A percentile compares a stretch with the other conserved stretches of the same genome.
Evolutionary conservation across 2,113 vertebrate species (phyloP).

Genomic region (Laticauda colubrina): DNA sequence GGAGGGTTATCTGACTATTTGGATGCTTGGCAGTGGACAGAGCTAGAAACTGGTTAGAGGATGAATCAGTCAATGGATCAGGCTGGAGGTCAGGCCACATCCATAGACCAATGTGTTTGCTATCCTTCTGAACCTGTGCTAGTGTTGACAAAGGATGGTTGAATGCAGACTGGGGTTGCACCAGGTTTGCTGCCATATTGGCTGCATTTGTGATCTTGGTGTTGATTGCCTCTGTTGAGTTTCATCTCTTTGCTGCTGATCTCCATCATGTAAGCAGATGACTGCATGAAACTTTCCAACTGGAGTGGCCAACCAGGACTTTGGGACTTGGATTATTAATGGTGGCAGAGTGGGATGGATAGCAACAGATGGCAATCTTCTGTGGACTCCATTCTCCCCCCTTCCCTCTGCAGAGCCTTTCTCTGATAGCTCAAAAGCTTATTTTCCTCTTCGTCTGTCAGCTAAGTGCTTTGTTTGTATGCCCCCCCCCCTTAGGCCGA

Average conservation of each 20-base stretch:
- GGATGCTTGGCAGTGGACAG: background rate
- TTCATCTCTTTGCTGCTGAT: background rate
- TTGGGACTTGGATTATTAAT: background rate
- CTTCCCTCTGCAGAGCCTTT: background rate
- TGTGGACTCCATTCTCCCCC: background rate
- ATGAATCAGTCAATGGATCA: background rate
- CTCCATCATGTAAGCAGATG: background rate
- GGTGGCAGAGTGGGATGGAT: background rate
- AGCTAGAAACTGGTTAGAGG: background rate
- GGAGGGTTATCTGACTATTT: background rate
- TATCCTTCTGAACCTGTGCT: background rate
- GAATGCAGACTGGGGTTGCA: background rate
- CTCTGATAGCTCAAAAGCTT: background rate
- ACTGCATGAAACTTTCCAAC: background rate
- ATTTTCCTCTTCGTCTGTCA: background rate
- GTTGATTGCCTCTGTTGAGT: background rate
- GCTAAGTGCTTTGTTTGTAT: background rate
- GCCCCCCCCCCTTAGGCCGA: background rate
- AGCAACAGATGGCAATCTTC: background rate
- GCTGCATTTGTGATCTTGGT: background rate
- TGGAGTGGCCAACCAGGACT: background rate
- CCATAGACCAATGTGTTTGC: background rate
- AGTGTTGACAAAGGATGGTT: background rate
- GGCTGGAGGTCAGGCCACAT: background rate
- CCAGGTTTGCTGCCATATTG: background rate